Evolutionary conservation across 2,888 invertebrate species (phyloP).

Genomic region (Habroteleia sp.): DNA sequence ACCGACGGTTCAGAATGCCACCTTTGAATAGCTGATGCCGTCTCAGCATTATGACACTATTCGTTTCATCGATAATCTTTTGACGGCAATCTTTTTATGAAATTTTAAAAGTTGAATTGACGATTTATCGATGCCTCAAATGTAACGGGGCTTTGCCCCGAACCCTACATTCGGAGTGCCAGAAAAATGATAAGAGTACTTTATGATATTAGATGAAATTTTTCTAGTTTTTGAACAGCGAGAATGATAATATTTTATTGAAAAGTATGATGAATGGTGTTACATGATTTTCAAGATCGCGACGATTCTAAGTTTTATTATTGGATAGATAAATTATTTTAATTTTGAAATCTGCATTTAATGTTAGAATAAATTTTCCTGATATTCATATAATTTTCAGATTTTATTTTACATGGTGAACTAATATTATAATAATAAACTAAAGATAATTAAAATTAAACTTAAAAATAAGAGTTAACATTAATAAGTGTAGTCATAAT

Average conservation of each 20-base stretch:
- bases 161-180: slow-evolving; percentile 2
- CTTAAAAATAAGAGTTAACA: no score
- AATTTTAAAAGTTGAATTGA: slow-evolving; percentile 59
- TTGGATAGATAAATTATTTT: slow-evolving; percentile 20
- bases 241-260: slow-evolving; percentile 53
- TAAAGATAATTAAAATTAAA: no score
- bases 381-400: no score
- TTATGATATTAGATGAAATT: slow-evolving; percentile 55
- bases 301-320: slow-evolving; percentile 14
- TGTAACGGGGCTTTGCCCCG: slow-evolving; percentile 9
- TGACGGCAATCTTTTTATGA: slow-evolving; percentile 61
- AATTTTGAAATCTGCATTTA: no score
- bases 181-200: slow-evolving; percentile 56
- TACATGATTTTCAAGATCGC: slow-evolving; percentile 9
- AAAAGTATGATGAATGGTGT: slow-evolving; percentile 37
- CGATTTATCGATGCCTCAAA: slow-evolving; percentile 54
- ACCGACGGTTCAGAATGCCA: slow-evolving; percentile 46
- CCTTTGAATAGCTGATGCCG: slow-evolving; percentile 47
- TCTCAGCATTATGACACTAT: slow-evolving; percentile 62
- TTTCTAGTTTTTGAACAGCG: slow-evolving; percentile 47
- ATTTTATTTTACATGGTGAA: no score
- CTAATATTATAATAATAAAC: no score
- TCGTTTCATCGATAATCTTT: slow-evolving; percentile 60
- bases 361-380: no score
- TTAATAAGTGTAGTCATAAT: no score